Conservation (phyloP, 2,888 invertebrate genomes). For the Gryllus longicercus region DNA sequence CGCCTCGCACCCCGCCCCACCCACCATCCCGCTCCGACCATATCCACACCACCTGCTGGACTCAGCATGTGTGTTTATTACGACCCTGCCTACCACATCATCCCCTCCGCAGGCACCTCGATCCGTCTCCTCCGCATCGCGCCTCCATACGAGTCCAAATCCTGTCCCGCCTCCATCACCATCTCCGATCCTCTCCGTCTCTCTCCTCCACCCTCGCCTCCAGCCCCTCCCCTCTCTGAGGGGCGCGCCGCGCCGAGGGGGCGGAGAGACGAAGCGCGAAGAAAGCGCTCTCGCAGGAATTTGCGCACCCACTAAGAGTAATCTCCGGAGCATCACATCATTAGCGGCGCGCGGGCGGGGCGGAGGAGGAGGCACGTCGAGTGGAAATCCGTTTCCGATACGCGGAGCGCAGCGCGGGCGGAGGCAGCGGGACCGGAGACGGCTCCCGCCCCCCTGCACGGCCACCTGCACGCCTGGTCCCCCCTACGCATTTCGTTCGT, state of each 20-base stretch:
- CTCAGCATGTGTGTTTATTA: too few species aligned
- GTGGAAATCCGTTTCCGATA: background rate
- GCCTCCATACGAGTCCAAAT: background rate
- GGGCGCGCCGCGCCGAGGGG: background rate
- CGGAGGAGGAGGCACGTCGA: background rate
- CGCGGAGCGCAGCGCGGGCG: background rate
- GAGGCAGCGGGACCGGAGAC: background rate
- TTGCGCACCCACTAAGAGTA: background rate
- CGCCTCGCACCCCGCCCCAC: too few species aligned
- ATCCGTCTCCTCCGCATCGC: too few species aligned
- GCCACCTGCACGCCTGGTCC: too few species aligned
- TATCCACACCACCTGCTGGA: too few species aligned
- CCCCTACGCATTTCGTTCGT: too few species aligned
- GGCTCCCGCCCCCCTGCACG: background rate
- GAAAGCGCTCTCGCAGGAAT: background rate
- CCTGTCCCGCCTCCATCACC: background rate
- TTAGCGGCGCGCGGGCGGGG: background rate
- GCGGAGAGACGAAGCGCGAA: background rate
- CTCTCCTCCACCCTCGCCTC: background rate
- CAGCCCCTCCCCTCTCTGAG: background rate
- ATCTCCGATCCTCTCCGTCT: background rate
- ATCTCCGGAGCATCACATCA: slow-evolving; percentile 5
- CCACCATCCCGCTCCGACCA: too few species aligned
- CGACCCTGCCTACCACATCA: too few species aligned
- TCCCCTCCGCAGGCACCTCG: too few species aligned